Conservation (phyloP, 2,797 vertebrate species). For the Lacerta bilineata region DNA sequence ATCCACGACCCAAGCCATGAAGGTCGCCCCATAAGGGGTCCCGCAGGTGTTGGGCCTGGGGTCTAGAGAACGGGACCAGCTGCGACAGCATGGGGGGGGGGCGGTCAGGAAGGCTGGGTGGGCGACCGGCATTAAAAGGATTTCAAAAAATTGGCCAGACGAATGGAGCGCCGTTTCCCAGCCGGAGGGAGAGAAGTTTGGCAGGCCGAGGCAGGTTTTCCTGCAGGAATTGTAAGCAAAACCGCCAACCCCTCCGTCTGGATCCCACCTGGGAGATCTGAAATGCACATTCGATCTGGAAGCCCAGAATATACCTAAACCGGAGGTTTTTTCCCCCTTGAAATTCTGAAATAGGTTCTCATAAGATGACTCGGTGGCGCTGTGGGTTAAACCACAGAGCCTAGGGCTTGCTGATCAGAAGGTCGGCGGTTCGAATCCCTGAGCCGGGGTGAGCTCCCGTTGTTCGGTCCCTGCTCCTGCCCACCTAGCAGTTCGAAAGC, state of each 20-base stretch:
- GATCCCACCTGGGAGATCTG: background rate
- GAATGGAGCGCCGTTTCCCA: background rate
- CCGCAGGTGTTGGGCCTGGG: too few species aligned
- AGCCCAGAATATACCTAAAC: too few species aligned
- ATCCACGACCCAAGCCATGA: background rate
- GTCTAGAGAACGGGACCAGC: too few species aligned
- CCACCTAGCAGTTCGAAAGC: too few species aligned
- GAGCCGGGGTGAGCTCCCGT: too few species aligned
- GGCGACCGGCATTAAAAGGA: background rate
- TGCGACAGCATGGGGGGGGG: too few species aligned
- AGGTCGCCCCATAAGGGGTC: background rate
- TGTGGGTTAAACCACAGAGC: too few species aligned
- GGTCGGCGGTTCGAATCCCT: too few species aligned
- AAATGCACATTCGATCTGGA: too few species aligned
- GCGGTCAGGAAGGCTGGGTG: background rate
- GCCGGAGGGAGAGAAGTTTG: constrained; percentile 27
- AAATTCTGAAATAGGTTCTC: background rate
- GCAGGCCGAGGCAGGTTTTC: background rate
- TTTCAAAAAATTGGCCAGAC: constrained; percentile 15
- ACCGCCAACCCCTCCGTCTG: background rate
- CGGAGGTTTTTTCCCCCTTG: background rate
- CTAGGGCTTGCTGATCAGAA: too few species aligned
- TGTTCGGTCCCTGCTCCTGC: too few species aligned
- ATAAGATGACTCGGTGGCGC: too few species aligned
- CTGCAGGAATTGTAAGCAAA: constrained; percentile 6